Evolutionary conservation across 1,140 invertebrate species (phyloP).

Genomic region (Ridgeia piscesae): DNA sequence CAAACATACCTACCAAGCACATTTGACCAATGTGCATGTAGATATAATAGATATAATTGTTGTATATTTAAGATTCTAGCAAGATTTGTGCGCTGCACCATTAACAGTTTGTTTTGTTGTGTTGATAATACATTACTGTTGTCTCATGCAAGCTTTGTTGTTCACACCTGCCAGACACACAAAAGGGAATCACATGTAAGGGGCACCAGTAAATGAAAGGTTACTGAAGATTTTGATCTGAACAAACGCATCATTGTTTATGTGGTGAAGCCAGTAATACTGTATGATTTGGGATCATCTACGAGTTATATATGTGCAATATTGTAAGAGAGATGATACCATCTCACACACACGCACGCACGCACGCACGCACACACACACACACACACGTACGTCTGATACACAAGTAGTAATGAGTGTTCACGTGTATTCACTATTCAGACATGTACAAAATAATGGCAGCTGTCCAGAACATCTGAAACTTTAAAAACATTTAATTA

Average conservation of each 20-base stretch:
- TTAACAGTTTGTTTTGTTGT: background rate
- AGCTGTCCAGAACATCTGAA: too few species aligned
- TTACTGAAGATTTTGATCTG: background rate
- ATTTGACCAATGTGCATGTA: background rate
- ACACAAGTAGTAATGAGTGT: too few species aligned
- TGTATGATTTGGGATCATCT: background rate
- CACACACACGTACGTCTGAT: too few species aligned
- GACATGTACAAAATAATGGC: too few species aligned
- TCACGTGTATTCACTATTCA: too few species aligned
- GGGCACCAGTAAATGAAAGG: background rate
- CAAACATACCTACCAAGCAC: too few species aligned
- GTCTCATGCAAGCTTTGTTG: background rate
- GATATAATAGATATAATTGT: background rate
- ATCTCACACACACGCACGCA: too few species aligned
- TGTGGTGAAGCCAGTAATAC: background rate
- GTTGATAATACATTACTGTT: background rate
- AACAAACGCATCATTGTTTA: background rate
- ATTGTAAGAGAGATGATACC: too few species aligned
- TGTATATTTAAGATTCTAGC: background rate
- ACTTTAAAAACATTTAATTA: too few species aligned
- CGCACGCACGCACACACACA: too few species aligned
- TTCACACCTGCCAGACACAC: background rate
- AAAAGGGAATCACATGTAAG: background rate
- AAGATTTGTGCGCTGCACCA: background rate
- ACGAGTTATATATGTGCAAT: too few species aligned